These are phyloP conservation scores for Dione juno DNA, from an alignment of 2,888 invertebrate genomes.

Conservation along the genomic window DNA sequence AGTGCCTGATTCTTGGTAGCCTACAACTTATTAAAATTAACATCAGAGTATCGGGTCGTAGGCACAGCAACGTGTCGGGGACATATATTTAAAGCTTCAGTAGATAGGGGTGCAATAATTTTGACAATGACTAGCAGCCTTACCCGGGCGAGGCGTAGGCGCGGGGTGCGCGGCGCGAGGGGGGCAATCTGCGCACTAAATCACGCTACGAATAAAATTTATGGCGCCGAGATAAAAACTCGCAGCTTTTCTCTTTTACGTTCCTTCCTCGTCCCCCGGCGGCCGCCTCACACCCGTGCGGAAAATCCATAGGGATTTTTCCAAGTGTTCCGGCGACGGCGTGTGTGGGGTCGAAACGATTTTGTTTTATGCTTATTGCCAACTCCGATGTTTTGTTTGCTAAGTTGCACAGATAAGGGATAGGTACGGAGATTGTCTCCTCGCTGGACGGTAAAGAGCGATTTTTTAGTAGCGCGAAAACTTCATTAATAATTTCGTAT, in stretches of 20 bases:
- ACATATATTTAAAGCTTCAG: constrained; percentile 83
- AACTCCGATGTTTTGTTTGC: constrained; percentile 81
- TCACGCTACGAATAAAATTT: constrained; percentile 85
- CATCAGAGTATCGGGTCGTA: constrained; percentile 68
- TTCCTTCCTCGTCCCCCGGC: constrained; percentile 75
- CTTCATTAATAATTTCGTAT: constrained; percentile 8
- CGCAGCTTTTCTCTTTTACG: constrained; percentile 85
- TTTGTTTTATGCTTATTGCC: constrained; percentile 84
- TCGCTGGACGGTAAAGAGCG: constrained; percentile 57
- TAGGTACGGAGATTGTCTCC: constrained; percentile 70
- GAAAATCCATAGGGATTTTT: constrained; percentile 84
- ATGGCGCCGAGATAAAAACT: constrained; percentile 85
- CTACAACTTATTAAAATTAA: constrained; percentile 61
- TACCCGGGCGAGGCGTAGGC: constrained; percentile 81
- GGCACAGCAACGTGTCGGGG: constrained; percentile 78
- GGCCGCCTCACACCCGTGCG: constrained; percentile 70
- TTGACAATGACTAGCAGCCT: constrained; percentile 84
- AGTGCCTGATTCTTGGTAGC: constrained; percentile 45
- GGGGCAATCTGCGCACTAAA: constrained; percentile 85
- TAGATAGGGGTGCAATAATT: constrained; percentile 84
- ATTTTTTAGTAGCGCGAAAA: constrained; percentile 46
- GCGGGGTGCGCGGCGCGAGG: constrained; percentile 72
- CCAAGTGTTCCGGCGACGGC: constrained; percentile 81
- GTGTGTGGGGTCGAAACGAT: constrained; percentile 82
- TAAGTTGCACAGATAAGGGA: constrained; percentile 79